Percentiles rank a stretch among this genome's conserved stretches.
Evolutionary conservation across 2,888 invertebrate genomes (phyloP).

Genomic region (Lithosia quadra): DNA sequence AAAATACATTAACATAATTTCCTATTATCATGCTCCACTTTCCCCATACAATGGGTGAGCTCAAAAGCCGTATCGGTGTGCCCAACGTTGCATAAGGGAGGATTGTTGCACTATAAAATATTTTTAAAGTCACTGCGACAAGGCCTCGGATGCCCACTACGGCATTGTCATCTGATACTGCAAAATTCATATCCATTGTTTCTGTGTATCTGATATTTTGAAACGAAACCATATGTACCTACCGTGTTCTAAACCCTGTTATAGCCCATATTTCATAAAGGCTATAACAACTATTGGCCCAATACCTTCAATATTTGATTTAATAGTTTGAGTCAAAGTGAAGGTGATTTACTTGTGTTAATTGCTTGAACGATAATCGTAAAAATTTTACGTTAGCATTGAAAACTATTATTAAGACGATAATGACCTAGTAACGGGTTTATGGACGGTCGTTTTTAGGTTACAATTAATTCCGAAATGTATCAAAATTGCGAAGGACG

Average conservation of each 20-base stretch:
- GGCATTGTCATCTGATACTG: conserved; percentile 49
- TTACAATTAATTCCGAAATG: conserved; percentile 38
- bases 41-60: conserved; percentile 57
- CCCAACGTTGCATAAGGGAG: conserved; percentile 47
- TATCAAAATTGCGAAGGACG: conserved; percentile 61
- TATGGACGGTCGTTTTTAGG: conserved; percentile 27
- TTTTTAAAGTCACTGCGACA: conserved; percentile 22
- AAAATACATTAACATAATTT: conserved; percentile 49
- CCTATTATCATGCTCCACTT: conserved; percentile 64
- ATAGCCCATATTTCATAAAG: conserved; percentile 13
- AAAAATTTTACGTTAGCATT: conserved; percentile 27
- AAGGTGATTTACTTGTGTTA: conserved; percentile 27
- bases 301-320: background rate
- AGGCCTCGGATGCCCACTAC: conserved; percentile 25
- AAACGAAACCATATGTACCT: conserved; percentile 20
- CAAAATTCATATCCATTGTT: conserved; percentile 43
- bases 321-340: background rate
- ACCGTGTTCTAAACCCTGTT: conserved; percentile 6
- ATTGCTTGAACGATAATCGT: conserved; percentile 25
- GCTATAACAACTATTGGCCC: background rate
- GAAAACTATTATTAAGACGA: conserved; percentile 31
- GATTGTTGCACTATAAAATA: conserved; percentile 34
- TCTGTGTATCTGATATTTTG: conserved; percentile 40
- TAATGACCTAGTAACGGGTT: conserved; percentile 43
- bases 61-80: conserved; percentile 54